Evolutionary conservation across 2,888 invertebrate species (phyloP).

Genomic region (Scaptomyza reducta): DNA sequence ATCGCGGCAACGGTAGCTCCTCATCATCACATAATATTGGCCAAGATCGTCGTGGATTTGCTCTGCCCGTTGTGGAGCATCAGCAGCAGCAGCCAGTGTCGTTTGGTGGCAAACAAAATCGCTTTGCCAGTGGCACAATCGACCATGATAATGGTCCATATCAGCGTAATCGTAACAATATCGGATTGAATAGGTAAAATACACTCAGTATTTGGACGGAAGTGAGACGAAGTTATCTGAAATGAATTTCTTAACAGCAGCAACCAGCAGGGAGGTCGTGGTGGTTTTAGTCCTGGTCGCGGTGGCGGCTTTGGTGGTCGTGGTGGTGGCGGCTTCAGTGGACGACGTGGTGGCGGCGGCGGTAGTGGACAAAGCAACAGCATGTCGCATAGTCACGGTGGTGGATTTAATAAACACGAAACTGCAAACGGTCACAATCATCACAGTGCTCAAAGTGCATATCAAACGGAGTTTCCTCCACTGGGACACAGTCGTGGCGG

Average conservation of each 20-base stretch:
- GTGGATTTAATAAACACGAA: conserved; percentile 83
- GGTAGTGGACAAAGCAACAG: conserved; percentile 67
- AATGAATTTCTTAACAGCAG: conserved; percentile 24
- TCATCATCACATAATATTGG: conserved; percentile 41
- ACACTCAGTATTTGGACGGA: not conserved
- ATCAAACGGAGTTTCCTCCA: conserved; percentile 82
- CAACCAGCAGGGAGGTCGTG: conserved; percentile 78
- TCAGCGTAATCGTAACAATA: conserved; percentile 51
- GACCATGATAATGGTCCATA: conserved; percentile 47
- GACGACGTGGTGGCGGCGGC: conserved; percentile 84
- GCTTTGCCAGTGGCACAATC: conserved; percentile 60
- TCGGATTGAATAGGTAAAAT: conserved; percentile 57
- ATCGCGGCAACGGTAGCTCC: conserved; percentile 31
- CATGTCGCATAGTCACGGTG: conserved; percentile 83
- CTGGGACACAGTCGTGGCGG: conserved; percentile 56
- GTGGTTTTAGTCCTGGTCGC: conserved; percentile 59
- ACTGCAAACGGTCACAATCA: conserved; percentile 56
- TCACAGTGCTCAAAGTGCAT: conserved; percentile 66
- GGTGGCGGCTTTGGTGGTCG: conserved; percentile 66
- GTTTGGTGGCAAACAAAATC: conserved; percentile 81
- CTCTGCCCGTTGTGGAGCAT: conserved; percentile 76
- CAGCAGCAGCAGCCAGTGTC: conserved; percentile 60
- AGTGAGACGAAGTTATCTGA: not conserved
- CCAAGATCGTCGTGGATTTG: conserved; percentile 83
- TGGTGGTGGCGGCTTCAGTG: conserved; percentile 58